Evolutionary conservation across 2,888 invertebrate genomes (phyloP).

Genomic region (Emesis castigata): DNA sequence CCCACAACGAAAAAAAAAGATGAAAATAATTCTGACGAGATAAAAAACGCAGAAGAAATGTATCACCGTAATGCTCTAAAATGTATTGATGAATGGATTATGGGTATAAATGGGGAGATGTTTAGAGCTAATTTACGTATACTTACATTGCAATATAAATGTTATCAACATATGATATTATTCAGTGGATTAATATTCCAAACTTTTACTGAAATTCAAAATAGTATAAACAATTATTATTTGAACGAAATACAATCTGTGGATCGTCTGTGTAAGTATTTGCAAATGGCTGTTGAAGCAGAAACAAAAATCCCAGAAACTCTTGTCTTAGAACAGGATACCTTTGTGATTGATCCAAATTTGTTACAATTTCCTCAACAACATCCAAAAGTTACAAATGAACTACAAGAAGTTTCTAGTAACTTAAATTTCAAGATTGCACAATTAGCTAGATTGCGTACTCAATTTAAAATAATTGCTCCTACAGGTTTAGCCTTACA

Average conservation of each 20-base stretch:
- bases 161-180: constrained; percentile 80
- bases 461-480: constrained; percentile 80
- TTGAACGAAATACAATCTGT: constrained; percentile 83
- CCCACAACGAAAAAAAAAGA: constrained; percentile 78
- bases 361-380: constrained; percentile 77
- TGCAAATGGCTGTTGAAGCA: constrained; percentile 86
- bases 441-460: constrained; percentile 78
- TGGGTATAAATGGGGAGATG: constrained; percentile 88
- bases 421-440: constrained; percentile 78
- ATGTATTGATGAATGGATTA: constrained; percentile 88
- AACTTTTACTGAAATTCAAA: constrained; percentile 82
- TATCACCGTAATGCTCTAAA: constrained; percentile 81
- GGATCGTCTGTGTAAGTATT: constrained; percentile 83
- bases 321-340: constrained; percentile 83
- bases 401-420: constrained; percentile 70
- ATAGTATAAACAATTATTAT: constrained; percentile 82
- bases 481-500: constrained; percentile 81
- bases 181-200: constrained; percentile 80
- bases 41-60: constrained; percentile 74
- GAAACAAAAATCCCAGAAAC: constrained; percentile 81
- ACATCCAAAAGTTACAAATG: constrained; percentile 64
- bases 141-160: constrained; percentile 78
- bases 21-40: constrained; percentile 74
- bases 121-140: constrained; percentile 83
- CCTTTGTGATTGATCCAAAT: constrained; percentile 84